Evolutionary conservation across 92 coral and sea anemone species (phyloP).

Genomic region (Porites evermanni): DNA sequence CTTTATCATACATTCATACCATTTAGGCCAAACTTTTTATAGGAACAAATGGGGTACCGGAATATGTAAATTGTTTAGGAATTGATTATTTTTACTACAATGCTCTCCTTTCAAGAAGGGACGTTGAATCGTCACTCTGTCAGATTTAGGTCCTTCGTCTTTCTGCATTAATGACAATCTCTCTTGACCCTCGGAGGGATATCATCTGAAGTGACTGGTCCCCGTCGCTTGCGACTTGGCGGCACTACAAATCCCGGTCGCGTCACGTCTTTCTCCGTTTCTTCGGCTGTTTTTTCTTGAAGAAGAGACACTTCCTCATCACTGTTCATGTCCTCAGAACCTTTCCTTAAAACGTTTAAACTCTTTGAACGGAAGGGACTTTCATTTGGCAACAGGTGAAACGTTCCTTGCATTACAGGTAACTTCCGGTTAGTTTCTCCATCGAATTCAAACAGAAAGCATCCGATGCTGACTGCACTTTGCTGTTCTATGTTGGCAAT

Average conservation of each 20-base stretch:
- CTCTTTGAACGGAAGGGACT: slow-evolving; percentile 48
- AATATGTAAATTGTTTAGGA: no score
- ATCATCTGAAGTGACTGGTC: neutral
- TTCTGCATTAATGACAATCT: neutral
- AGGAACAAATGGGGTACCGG: no score
- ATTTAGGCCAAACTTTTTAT: no score
- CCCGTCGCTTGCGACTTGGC: neutral
- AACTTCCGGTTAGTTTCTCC: neutral
- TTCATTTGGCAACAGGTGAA: slow-evolving; percentile 28
- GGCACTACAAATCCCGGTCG: neutral
- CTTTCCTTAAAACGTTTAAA: neutral
- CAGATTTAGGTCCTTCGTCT: neutral
- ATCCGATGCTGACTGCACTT: slow-evolving; percentile 21
- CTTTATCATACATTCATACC: no score
- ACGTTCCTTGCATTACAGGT: slow-evolving; percentile 30
- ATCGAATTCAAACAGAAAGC: slow-evolving; percentile 39
- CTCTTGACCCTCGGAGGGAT: neutral
- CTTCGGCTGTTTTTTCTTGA: neutral
- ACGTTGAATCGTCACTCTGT: neutral
- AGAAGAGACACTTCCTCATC: slow-evolving; percentile 4
- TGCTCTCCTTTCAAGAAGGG: no score
- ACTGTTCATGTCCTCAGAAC: slow-evolving; percentile 4
- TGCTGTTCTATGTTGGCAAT: slow-evolving; percentile 77
- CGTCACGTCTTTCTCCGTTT: no score
- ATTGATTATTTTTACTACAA: no score